Conservation (phyloP, 2,113 vertebrate genomes). For the Felis chaus region DNA sequence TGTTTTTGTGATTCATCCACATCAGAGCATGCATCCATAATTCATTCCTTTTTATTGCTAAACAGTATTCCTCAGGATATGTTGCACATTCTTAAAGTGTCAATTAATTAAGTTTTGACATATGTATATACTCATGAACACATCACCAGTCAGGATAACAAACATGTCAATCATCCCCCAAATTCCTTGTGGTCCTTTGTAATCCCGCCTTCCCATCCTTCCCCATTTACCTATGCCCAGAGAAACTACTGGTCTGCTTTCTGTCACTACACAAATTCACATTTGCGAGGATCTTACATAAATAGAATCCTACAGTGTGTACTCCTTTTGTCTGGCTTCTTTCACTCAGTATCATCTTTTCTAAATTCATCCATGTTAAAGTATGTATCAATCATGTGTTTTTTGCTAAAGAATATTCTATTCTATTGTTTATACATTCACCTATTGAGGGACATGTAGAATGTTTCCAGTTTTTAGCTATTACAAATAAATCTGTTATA, state of each 20-base stretch:
- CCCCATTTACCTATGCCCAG: not conserved
- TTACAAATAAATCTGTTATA: not conserved
- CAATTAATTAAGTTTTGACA: conserved; percentile 30
- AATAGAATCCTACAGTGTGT: not conserved
- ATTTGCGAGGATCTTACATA: conserved; percentile 15
- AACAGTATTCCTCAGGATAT: not conserved
- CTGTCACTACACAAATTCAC: not conserved
- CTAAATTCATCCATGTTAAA: not conserved
- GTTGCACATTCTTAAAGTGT: not conserved
- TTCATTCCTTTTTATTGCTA: not conserved
- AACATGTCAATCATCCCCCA: not conserved
- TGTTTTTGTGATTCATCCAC: not conserved
- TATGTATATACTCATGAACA: not conserved
- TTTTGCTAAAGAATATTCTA: not conserved
- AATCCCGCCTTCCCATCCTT: not conserved
- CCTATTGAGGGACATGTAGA: not conserved
- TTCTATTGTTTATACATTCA: conserved; percentile 3
- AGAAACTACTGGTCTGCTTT: not conserved
- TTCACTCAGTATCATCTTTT: conserved; percentile 6
- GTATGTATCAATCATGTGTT: not conserved
- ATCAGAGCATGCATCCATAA: not conserved
- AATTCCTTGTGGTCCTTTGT: not conserved
- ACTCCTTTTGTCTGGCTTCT: not conserved
- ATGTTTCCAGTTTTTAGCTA: not conserved
- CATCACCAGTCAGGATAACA: not conserved